Evolutionary conservation across 92 coral and sea anemone genomes (phyloP).

Genomic region (Pocillopora meandrina): DNA sequence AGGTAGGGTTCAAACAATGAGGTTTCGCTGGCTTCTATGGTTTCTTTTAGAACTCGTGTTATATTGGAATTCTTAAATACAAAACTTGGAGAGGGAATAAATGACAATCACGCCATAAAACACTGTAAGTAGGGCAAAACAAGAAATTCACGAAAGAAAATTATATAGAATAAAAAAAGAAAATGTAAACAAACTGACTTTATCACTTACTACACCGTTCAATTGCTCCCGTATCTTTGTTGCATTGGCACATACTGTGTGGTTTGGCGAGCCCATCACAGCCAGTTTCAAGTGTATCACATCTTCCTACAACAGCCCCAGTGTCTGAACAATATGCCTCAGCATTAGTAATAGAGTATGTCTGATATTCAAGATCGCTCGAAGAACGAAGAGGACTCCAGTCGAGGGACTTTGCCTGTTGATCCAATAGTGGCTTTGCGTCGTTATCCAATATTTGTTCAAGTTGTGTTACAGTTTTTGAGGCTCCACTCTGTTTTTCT

Average conservation of each 20-base stretch:
- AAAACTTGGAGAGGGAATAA: too few species aligned
- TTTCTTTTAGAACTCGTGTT: too few species aligned
- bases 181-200: neutral
- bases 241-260: constrained; percentile 72
- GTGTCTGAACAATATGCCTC: constrained; percentile 89
- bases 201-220: constrained; percentile 92
- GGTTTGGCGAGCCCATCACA: constrained; percentile 69
- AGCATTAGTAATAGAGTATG: constrained; percentile 59
- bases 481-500: constrained; percentile 51
- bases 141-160: too few species aligned
- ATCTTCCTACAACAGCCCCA: constrained; percentile 90
- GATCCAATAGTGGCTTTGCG: constrained; percentile 65
- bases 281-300: constrained; percentile 64
- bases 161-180: too few species aligned
- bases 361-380: constrained; percentile 68
- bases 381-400: constrained; percentile 63
- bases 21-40: too few species aligned
- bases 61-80: too few species aligned
- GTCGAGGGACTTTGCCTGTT: constrained; percentile 48
- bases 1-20: too few species aligned
- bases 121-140: too few species aligned
- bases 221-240: constrained; percentile 67
- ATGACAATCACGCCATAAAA: too few species aligned
- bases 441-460: constrained; percentile 52
- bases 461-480: constrained; percentile 45